Base-by-base conservation (phyloP, 2,113 vertebrate genomes). In the Tonatia bakeri region DNA sequence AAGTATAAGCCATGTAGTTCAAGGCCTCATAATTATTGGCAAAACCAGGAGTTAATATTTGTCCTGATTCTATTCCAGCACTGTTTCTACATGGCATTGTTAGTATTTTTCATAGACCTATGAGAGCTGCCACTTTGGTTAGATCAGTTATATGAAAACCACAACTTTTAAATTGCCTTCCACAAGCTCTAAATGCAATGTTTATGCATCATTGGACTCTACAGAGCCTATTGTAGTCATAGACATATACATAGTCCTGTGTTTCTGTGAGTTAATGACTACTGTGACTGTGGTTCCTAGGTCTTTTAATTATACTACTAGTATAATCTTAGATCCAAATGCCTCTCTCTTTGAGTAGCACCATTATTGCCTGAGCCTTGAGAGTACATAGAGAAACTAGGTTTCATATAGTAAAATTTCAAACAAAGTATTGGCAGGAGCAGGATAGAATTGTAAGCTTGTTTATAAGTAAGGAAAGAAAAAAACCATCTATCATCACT, bases 401-500 rank as follows among this genome's bases (percentile, higher is more conserved):
- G 92, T 94, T 83, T 93, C 28, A 64, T 80, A 43, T 7, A 72
- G 61, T 87, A 96, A 87, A 83, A 88, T 91, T 91, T 81, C 16
- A 73, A 81, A 77, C 33, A 79, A 81, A 81, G 31, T 59, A 76
- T 90, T 92, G 10, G 45, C 61, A 95, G 89, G 72, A 89, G 89
- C 13, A 45, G 47, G 40, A 47, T 84, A 77, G 56, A 90, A 72
- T 38, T 50, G 26, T 84, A 59, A 93, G 33, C 52, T 89, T 85
- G 84, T 83, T 90, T 93, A 43, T 72, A 83, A 90, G 38, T 88
- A 95, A 93, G 13, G 13, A 59, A 20, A 59, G 80, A 85, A 64
- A 97, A 70, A 70, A 92, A 80, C n/a, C 20, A 93, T 79, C 40
- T 76, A 87, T 94, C 20, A 95, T 65, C 59, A 82, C 36, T 94